Evolutionary conservation across 2,888 invertebrate species (phyloP).

Genomic region (Brachyptera risi): DNA sequence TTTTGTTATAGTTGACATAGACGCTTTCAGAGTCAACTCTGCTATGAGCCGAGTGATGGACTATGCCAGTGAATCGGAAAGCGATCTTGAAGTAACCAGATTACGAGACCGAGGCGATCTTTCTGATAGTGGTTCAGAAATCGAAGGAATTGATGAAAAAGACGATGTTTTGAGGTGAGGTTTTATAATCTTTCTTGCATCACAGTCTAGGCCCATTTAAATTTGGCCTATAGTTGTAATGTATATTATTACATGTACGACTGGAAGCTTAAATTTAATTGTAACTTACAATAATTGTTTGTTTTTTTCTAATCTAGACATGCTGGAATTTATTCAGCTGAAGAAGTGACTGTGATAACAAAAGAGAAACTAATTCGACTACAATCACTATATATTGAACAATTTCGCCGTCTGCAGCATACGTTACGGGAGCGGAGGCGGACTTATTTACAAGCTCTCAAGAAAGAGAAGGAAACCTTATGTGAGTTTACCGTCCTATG

Average conservation of each 20-base stretch:
- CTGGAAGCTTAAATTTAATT: too few relatives aligned
- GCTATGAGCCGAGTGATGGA: constrained; percentile 58
- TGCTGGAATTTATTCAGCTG: constrained; percentile 83
- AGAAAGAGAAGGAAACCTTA: constrained; percentile 73
- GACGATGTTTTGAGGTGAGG: constrained; percentile 2
- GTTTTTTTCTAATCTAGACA: constrained; percentile 56
- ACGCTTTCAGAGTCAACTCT: constrained; percentile 50
- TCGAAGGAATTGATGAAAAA: constrained; percentile 3
- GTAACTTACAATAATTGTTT: too few relatives aligned
- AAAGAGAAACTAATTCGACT: constrained; percentile 69
- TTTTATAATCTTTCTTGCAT: too few relatives aligned
- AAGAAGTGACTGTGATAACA: constrained; percentile 77
- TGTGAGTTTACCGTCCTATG: constrained; percentile 53
- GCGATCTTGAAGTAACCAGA: constrained; percentile 63
- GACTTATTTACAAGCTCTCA: constrained; percentile 66
- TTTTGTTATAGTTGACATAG: constrained; percentile 52
- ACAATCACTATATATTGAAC: constrained; percentile 77
- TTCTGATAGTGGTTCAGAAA: constrained; percentile 10
- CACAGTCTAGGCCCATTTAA: too few relatives aligned
- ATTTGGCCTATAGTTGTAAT: too few relatives aligned
- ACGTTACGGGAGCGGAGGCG: constrained; percentile 66
- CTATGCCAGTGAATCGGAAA: constrained; percentile 70
- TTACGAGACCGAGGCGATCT: constrained; percentile 37
- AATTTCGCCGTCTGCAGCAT: constrained; percentile 71
- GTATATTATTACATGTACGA: too few relatives aligned